Evolutionary conservation across 2,797 vertebrate genomes (phyloP), one percentile per base, ranked within the genome.

Genomic region (Lithobates pipiens): DNA sequence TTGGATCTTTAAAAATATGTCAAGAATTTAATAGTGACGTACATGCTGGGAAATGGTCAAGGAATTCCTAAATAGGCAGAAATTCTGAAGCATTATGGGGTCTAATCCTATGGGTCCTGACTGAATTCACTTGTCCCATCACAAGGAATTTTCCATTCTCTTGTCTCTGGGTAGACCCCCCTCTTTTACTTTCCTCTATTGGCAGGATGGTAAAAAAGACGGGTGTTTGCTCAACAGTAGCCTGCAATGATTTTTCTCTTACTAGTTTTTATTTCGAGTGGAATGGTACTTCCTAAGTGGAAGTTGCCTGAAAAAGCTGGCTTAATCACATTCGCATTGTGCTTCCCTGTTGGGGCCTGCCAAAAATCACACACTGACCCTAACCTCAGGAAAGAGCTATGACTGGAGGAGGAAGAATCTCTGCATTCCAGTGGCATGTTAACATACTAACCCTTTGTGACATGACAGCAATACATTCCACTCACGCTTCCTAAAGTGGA

Each of bases 261-360:
- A 85, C 67, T n/a, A 50, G 3, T 61, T 73, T 71, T 70, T 39
- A 11, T 39, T 54, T 36, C 11, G 11, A 83, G 76, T 87, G 71
- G 25, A 80, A n/a, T 25, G 39, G 85, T 84, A 83, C 90, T 88
- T 88, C 46, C 34, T 90, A 88, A 90, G 90, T 80, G 89, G 80
- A 87, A 85, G 77, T 63, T 90, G 77, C 80, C 68, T 86, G 77
- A 39, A 69, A 74, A 71, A 63, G 42, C 69, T 74, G 88, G 39
- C 68, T 84, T 89, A 90, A 90, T 88, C 81, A 89, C 88, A 89
- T 89, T 88, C 90, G 76, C 69, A 87, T 87, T 83, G 85, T 87
- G 68, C 89, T 75, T 77, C 65, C 82, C 88, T 77, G 72, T 67
- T 85, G 86, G 80, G 88, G 82, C 76, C 82, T 89, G 82, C 87